phyloP scores from a whole-genome alignment of 64 coral and sea anemone genomes.

The Dendronephthya gigantea region DNA sequence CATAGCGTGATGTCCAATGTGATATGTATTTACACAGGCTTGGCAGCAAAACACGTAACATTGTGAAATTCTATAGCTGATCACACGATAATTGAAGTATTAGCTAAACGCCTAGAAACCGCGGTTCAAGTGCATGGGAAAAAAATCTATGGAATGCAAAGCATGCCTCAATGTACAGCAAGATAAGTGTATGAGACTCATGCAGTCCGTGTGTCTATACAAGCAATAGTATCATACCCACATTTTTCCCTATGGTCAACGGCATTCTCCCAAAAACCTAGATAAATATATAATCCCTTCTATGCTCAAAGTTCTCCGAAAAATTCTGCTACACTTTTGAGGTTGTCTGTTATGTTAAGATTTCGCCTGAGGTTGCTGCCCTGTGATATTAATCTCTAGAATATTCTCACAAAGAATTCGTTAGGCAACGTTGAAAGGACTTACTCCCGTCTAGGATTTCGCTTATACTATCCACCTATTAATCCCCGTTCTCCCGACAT shows the following conservation, averaged over 20 bases:
- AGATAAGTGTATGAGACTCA: background rate
- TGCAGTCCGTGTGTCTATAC: slow-evolving; percentile 1
- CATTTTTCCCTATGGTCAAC: background rate
- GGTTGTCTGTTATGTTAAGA: background rate
- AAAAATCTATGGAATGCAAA: background rate
- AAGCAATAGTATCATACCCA: background rate
- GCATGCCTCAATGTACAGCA: background rate
- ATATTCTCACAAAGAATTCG: background rate
- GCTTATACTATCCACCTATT: background rate
- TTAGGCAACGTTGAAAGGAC: background rate
- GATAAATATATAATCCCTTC: background rate
- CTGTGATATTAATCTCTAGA: background rate
- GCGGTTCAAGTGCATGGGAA: background rate
- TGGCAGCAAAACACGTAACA: background rate
- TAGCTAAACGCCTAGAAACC: background rate
- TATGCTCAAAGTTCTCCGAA: background rate
- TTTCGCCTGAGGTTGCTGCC: background rate
- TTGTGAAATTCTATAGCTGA: background rate
- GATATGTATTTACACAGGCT: background rate
- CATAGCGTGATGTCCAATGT: background rate
- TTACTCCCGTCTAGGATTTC: background rate
- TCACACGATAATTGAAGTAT: background rate
- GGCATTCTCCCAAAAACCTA: background rate
- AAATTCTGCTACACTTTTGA: background rate
- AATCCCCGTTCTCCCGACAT: background rate